Evolutionary conservation across 2,888 invertebrate species (phyloP), one percentile per base, ranked within the genome.

Genomic region (Volucella inflata): DNA sequence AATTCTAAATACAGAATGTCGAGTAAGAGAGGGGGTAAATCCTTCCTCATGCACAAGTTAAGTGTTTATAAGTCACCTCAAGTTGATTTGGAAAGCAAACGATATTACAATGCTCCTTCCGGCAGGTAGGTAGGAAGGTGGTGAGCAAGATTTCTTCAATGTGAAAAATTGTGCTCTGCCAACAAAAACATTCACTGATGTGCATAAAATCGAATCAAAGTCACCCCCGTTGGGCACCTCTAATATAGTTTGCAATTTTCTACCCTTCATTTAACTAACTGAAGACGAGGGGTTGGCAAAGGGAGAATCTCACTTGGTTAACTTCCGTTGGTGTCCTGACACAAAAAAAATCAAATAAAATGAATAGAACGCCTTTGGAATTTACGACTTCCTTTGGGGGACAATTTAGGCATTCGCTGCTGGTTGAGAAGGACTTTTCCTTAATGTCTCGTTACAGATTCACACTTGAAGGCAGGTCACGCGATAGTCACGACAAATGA

Each of bases 181-280:
- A 50, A 74, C 46, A 64, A 55, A 75, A 57, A 48, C 48, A 16
- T 50, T 64, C 78, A 78, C 50, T 78, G 78, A 60, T 68, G 78
- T 79, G 74, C 79, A 79, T 57, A 44, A 70, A 83, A 83, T 79
- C 57, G 50, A 83, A 79, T 83, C 79, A 74, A n/a, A 78, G 11
- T 12, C 74, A 70, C 70, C 57, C 53, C 62, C n/a, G 46, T 48
- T 50, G n/a, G 53, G 42, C 50, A 16, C n/a, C 42, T 36, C 38
- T 42, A 64, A 64, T 48, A 14, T 57, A 65, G 53, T 64, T 55
- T 64, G 40, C 16, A 70, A 38, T 78, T 42, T 11, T 57, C 51
- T 57, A 17, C 50, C 30, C 67, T 55, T 71, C 55, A 51, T 60
- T 71, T 79, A 60, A 76, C 44, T 67, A 59, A 60, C 68, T 67